Evolutionary conservation across 2,797 vertebrate species (phyloP).

Genomic region (Heliangelus exortis): DNA sequence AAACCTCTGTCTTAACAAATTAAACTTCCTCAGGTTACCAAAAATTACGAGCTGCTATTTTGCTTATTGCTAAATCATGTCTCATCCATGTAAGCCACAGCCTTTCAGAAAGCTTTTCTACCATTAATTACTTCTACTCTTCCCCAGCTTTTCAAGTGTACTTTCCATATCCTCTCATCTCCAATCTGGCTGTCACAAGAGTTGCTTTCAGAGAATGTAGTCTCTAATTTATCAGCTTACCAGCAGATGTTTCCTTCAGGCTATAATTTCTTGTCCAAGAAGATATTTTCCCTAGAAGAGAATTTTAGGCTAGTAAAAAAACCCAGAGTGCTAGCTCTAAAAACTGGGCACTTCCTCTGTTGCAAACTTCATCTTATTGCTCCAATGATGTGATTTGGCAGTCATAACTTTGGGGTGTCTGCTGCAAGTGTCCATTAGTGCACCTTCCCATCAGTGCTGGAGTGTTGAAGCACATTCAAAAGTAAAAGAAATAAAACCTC

Average conservation of each 20-base stretch:
- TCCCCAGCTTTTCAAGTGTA: neutral
- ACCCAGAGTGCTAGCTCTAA: neutral
- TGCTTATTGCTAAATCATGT: neutral
- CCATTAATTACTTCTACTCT: neutral
- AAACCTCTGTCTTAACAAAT: neutral
- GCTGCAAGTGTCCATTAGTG: neutral
- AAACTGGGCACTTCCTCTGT: neutral
- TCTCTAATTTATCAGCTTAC: conserved; percentile 26
- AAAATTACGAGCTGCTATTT: neutral
- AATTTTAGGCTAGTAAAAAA: neutral
- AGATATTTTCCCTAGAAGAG: neutral
- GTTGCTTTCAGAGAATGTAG: neutral
- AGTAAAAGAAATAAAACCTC: neutral
- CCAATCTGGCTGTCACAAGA: neutral
- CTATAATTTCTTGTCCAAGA: conserved; percentile 21
- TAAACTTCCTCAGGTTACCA: neutral
- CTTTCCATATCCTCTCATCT: neutral
- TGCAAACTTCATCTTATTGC: neutral
- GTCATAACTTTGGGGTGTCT: neutral
- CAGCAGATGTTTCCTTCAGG: conserved; percentile 5
- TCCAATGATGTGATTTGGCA: neutral
- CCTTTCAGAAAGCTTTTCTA: neutral
- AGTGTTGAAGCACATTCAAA: neutral
- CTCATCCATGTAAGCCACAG: neutral
- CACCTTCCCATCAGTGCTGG: neutral